Evolutionary conservation across 2,797 vertebrate genomes (phyloP).

Genomic region (Jordanella pulchra): DNA sequence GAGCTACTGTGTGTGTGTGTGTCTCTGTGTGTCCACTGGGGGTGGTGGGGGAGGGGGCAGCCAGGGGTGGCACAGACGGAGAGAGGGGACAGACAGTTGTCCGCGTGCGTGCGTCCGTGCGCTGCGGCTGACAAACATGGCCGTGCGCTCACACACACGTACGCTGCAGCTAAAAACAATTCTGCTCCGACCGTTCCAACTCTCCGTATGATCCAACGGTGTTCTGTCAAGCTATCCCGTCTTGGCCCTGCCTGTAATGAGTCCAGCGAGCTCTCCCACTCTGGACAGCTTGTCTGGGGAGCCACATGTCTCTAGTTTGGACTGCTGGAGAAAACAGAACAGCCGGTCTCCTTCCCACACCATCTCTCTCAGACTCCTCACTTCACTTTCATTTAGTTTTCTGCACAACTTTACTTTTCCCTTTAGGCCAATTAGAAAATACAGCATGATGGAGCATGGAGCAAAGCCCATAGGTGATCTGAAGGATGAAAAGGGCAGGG

Average conservation of each 20-base stretch:
- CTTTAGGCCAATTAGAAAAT: conserved; percentile 78
- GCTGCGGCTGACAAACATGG: conserved; percentile 63
- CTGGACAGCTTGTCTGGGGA: conserved; percentile 81
- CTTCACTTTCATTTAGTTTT: conserved; percentile 75
- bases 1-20: conserved; percentile 24
- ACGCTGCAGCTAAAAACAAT: conserved; percentile 60
- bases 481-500: conserved; percentile 34
- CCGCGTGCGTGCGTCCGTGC: conserved; percentile 36
- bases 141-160: conserved; percentile 18
- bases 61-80: conserved; percentile 79
- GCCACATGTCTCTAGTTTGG: conserved; percentile 80
- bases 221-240: conserved; percentile 77
- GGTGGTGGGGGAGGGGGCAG: conserved; percentile 60
- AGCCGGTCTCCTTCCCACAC: conserved; percentile 81
- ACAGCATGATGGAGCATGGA: conserved; percentile 53
- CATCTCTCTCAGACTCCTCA: conserved; percentile 74
- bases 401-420: conserved; percentile 74
- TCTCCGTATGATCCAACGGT: conserved; percentile 72
- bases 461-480: conserved; percentile 52
- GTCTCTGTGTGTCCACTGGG: conserved; percentile 48
- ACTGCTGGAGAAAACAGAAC: conserved; percentile 80
- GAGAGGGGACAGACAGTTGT: conserved; percentile 76
- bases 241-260: conserved; percentile 79
- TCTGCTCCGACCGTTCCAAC: conserved; percentile 64
- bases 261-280: conserved; percentile 79